phyloP scores from a whole-genome alignment of 1,140 invertebrate species.

The Anthonomus grandis region DNA sequence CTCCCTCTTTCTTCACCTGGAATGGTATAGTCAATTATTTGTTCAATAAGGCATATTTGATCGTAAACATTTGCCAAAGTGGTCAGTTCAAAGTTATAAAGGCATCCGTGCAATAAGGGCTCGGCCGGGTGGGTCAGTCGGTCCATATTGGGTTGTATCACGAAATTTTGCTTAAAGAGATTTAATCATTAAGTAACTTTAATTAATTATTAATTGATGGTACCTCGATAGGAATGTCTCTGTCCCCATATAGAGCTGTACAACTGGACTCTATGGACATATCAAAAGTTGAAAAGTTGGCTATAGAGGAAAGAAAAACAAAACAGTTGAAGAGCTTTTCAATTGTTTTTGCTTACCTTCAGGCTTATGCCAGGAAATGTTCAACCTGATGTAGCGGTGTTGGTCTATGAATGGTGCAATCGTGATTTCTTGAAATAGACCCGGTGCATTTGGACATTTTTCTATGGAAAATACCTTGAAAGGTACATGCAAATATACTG shows the following conservation, averaged over 20 bases:
- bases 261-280: slow-evolving; percentile 13
- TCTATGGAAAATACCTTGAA: no score
- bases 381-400: slow-evolving; percentile 17
- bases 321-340: neutral
- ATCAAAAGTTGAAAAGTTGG: slow-evolving; percentile 13
- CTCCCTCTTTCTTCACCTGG: slow-evolving; percentile 19
- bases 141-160: slow-evolving; percentile 18
- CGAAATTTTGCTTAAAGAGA: slow-evolving; percentile 20
- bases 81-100: slow-evolving; percentile 12
- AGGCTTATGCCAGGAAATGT: slow-evolving; percentile 18
- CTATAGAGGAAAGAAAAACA: neutral
- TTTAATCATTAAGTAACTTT: neutral
- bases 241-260: slow-evolving; percentile 11
- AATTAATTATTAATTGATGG: neutral
- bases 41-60: neutral
- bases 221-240: slow-evolving; percentile 10
- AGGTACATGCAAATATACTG: no score
- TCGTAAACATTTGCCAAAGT: neutral
- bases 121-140: slow-evolving; percentile 20
- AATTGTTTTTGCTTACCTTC: neutral
- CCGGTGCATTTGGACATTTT: slow-evolving; percentile 1
- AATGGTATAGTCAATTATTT: slow-evolving; percentile 14
- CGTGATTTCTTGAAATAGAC: slow-evolving; percentile 3
- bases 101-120: slow-evolving; percentile 18
- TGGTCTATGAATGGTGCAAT: slow-evolving; percentile 10